A percentile compares a stretch with the other conserved stretches of the same genome.
These are phyloP conservation scores for Morone saxatilis DNA, from an alignment of 2,113 vertebrate species.

Conservation along the genomic window DNA sequence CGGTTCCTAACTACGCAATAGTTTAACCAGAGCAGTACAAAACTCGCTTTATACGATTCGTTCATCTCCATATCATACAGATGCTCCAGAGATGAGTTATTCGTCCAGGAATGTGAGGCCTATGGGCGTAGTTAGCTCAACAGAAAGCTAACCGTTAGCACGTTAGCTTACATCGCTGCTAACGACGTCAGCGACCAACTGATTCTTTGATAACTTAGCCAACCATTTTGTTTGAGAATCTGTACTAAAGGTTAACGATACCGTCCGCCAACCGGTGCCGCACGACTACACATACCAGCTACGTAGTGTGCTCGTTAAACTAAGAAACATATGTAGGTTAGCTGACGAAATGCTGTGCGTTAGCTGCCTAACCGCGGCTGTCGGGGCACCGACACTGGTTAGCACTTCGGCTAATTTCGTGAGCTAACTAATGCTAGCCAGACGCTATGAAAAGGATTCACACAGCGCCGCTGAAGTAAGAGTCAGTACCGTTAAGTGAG, in stretches of 20 bases:
- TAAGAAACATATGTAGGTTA: not conserved
- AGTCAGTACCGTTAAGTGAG: slow-evolving; percentile 3
- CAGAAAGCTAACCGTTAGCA: slow-evolving; percentile 61
- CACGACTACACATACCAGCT: too few species aligned
- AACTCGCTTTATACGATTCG: not conserved
- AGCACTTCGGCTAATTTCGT: slow-evolving; percentile 48
- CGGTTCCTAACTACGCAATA: too few species aligned
- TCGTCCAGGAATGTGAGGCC: slow-evolving; percentile 52
- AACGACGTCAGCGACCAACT: slow-evolving; percentile 64
- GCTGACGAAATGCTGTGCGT: not conserved
- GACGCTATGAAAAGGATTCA: not conserved
- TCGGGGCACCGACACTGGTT: slow-evolving; percentile 9
- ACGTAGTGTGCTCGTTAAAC: accelerated
- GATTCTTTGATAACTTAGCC: slow-evolving; percentile 36
- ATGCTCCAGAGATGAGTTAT: not conserved
- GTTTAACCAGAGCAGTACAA: accelerated
- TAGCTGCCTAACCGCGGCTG: slow-evolving; percentile 13
- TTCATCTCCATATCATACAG: accelerated
- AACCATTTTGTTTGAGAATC: slow-evolving; percentile 40
- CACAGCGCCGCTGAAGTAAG: accelerated
- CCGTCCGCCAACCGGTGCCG: accelerated
- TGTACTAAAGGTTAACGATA: not conserved
- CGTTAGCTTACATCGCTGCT: slow-evolving; percentile 66
- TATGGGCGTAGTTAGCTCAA: slow-evolving; percentile 51
- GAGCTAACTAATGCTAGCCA: slow-evolving; percentile 37